Evolutionary conservation across 2,797 vertebrate species (phyloP), one percentile per base, ranked within the genome.

Genomic region (Aplochiton taeniatus): DNA sequence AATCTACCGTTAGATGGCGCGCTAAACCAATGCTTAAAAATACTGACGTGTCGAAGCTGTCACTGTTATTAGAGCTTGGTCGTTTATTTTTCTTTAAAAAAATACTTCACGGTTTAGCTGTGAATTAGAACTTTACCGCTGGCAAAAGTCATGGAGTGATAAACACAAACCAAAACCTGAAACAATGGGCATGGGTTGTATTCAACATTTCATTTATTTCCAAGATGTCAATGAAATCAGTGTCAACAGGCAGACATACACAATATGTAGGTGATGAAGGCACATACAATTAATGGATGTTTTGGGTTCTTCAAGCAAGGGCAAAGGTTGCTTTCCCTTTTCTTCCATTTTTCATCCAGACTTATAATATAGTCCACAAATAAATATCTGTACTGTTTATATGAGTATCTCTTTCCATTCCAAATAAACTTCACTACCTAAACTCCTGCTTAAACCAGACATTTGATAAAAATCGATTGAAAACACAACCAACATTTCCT

Each of bases 251-350:
- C 82, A 87, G 72, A 82, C 83, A 93, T 88, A 94, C 89, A 86
- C 76, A n/a, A 83, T 76, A 83, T 77, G 80, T 74, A 91, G 90
- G 84, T 63, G 86, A 95, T 93, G 93, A 93, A 97, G 95, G 95
- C 95, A 96, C 95, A 85, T 85, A 74, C 31, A 87, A 85, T 70
- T 66, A 70, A 87, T 81, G 73, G 60, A 56, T 68, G 67, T 56
- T 52, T 65, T 58, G 56, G 49, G 52, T 52, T 4, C 31, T 42
- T 54, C 11, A 11, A 55, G 43, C 16, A 61, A 13, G 11, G 60
- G 49, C 42, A 64, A 61, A 58, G 58, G 31, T 62, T 54, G n/a
- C 53, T 16, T 50, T 65, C 64, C 43, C 65, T 45, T 44, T 16
- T 51, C 12, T 1, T 63, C 41, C 60, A 47, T 14, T 43, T 9